Base-by-base conservation (phyloP, 2,113 vertebrate species). In the Crotalus helleri region DNA sequence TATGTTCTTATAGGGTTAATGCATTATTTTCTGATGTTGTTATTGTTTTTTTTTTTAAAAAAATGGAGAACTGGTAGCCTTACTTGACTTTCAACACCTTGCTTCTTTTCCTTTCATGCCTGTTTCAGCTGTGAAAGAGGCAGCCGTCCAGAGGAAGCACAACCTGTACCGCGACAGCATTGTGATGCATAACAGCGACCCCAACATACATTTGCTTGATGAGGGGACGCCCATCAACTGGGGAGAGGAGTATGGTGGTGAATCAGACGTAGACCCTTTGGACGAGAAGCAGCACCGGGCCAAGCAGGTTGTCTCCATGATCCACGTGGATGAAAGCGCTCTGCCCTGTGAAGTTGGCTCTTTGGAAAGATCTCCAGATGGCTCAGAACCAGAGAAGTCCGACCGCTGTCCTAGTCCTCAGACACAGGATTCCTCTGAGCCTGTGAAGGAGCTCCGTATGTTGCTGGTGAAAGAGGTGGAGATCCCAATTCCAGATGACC, bases 111-210 rank as follows among this genome's bases (percentile, higher is more conserved):
- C 33, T 39, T 19, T 19, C 2, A 3, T 2, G 2, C 74, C 19
- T 3, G 3, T 91, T 90, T 0, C 97, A 99, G 99, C 98, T 0
- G 99, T 99, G 97, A 99, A 99, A 97, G 99, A 99, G 92, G 99
- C 99, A 0, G 99, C 99, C 0, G 98, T 99, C 93, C 99, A 99
- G 98, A 97, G 98, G 92, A 99, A 98, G 94, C 99, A 99, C 96
- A 99, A 99, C 94, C 98, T 99, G 5, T 99, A 98, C 97, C 97
- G 99, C 1, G 99, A 99, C 98, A 99, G 99, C 97, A 97, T 99
- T 81, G 97, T 99, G 24, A 96, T 99, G 97, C 98, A 97, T 95
- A 98, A 98, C 98, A 99, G 99, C 0, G 99, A 99, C 95, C 99
- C 98, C 93, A 99, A 99, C 98, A 98, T 99, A 61, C 98, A 98